Evolutionary conservation across 1,140 invertebrate genomes (phyloP).

Genomic region (Pseudobourletiella spinata): DNA sequence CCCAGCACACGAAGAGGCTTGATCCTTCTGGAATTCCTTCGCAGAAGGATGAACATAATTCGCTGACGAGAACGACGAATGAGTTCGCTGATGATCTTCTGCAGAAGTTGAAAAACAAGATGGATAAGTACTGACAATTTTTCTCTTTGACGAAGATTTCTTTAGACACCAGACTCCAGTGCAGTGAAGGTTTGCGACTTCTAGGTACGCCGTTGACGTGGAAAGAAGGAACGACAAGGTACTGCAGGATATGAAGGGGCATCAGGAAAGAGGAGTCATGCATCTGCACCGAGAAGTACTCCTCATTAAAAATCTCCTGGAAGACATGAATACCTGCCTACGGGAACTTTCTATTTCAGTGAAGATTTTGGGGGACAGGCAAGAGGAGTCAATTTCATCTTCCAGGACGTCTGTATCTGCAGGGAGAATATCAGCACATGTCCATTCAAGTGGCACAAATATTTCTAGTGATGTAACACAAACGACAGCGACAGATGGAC

Average conservation of each 20-base stretch:
- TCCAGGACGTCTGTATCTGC: slow-evolving; percentile 9
- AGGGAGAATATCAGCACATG: slow-evolving; percentile 4
- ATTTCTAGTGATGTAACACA: not conserved
- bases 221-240: slow-evolving; percentile 23
- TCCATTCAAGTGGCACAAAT: not conserved
- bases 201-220: slow-evolving; percentile 20
- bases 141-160: not conserved
- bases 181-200: not conserved
- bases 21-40: slow-evolving; percentile 14
- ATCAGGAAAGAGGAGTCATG: slow-evolving; percentile 9
- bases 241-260: slow-evolving; percentile 19
- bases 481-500: not conserved
- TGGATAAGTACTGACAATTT: slow-evolving; percentile 27
- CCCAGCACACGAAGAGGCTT: slow-evolving; percentile 27
- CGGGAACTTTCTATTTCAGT: slow-evolving; percentile 24
- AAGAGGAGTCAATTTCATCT: slow-evolving; percentile 7
- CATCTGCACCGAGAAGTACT: slow-evolving; percentile 27
- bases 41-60: not conserved
- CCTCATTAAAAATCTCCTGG: slow-evolving; percentile 25
- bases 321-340: slow-evolving; percentile 27
- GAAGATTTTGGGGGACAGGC: slow-evolving; percentile 25
- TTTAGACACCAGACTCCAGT: not conserved
- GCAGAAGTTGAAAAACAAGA: slow-evolving; percentile 30
- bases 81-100: slow-evolving; percentile 32
- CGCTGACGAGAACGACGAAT: not conserved